phyloP scores from a whole-genome alignment of 1,140 invertebrate species.

The Drosophila nigrodunni region DNA sequence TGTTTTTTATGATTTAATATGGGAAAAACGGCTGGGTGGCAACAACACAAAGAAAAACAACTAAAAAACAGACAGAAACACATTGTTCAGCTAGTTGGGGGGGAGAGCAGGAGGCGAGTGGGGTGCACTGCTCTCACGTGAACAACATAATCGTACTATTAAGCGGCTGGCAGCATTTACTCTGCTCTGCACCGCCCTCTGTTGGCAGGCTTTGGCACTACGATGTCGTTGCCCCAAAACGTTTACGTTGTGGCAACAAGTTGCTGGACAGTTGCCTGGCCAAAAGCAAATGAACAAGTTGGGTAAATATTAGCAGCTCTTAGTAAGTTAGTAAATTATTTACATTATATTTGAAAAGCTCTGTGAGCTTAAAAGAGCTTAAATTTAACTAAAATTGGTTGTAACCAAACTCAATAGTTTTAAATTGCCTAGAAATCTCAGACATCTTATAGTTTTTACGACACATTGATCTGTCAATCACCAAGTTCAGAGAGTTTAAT shows the following conservation, averaged over 20 bases:
- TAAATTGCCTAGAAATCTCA: no score
- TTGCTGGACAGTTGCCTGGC: slow-evolving; percentile 31
- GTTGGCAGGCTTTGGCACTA: not conserved
- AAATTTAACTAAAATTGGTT: no score
- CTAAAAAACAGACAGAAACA: slow-evolving; percentile 28
- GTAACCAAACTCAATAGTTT: no score
- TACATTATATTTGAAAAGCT: slow-evolving; percentile 3
- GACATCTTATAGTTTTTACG: no score
- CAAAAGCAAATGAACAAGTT: slow-evolving; percentile 39
- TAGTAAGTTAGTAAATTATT: slow-evolving; percentile 17
- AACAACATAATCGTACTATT: slow-evolving; percentile 57
- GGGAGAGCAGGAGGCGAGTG: no score
- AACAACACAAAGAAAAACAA: slow-evolving; percentile 23
- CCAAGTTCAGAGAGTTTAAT: no score
- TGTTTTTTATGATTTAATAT: slow-evolving; percentile 59
- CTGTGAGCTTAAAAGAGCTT: no score
- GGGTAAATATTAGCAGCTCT: slow-evolving; percentile 1
- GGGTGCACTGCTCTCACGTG: slow-evolving; percentile 30
- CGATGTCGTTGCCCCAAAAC: slow-evolving; percentile 28
- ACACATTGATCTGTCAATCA: no score
- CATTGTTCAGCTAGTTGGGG: slow-evolving; percentile 7
- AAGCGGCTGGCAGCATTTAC: slow-evolving; percentile 36
- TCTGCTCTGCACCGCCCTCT: not conserved
- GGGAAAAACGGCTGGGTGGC: slow-evolving; percentile 46
- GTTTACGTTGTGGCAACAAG: slow-evolving; percentile 45